These are phyloP conservation scores for Eupithecia dodoneata DNA, from an alignment of 2,888 invertebrate species.

Conservation along the genomic window DNA sequence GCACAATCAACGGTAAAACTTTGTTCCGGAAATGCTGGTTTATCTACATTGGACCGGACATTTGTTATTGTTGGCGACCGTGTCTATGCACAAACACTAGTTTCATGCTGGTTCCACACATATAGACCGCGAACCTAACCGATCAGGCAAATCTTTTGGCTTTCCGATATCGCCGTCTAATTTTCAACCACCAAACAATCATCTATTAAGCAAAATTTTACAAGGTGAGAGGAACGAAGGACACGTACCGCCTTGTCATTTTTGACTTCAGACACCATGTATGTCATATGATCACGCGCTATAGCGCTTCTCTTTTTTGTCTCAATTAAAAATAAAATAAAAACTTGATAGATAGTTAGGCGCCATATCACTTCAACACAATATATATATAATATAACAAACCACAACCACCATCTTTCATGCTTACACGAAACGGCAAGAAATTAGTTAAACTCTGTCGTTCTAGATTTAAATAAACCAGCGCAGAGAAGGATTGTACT, in stretches of 20 bases:
- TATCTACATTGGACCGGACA: constrained; percentile 50
- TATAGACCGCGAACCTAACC: neutral
- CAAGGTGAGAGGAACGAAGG: too few relatives aligned
- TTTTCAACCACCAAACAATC: too few relatives aligned
- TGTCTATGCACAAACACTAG: constrained; percentile 27
- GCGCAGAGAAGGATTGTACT: neutral
- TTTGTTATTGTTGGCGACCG: constrained; percentile 51
- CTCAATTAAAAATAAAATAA: too few relatives aligned
- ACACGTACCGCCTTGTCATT: too few relatives aligned
- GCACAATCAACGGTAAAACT: constrained; percentile 48
- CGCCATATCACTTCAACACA: neutral
- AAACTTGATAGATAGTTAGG: neutral
- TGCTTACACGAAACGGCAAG: neutral
- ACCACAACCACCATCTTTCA: neutral
- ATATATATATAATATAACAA: too few relatives aligned
- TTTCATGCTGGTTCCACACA: constrained; percentile 4
- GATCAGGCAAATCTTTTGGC: neutral
- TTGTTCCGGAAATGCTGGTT: constrained; percentile 42
- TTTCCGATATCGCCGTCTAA: neutral
- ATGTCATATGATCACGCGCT: too few relatives aligned
- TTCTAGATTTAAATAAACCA: neutral
- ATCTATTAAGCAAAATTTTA: too few relatives aligned
- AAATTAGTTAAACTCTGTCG: neutral
- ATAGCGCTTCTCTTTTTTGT: too few relatives aligned
- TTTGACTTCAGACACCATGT: too few relatives aligned